Evolutionary conservation across 2,797 vertebrate species (phyloP).

Genomic region (Podarcis lilfordi): DNA sequence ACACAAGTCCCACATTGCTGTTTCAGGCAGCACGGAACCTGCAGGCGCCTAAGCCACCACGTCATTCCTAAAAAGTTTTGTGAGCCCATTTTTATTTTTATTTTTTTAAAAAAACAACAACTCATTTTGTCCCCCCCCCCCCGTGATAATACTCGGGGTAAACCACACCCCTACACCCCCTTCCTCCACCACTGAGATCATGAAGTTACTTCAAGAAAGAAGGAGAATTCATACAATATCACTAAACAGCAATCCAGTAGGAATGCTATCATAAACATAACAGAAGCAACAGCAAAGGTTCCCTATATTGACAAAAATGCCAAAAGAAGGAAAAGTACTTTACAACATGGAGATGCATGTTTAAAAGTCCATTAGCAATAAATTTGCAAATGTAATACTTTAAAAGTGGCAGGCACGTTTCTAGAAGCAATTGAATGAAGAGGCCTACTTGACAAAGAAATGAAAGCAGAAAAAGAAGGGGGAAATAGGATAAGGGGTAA

Average conservation of each 20-base stretch:
- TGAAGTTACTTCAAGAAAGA: too few relatives aligned
- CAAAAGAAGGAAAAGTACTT: slow-evolving; percentile 36
- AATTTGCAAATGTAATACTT: slow-evolving; percentile 52
- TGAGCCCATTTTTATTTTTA: too few relatives aligned
- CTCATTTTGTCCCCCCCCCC: too few relatives aligned
- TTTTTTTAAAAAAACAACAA: too few relatives aligned
- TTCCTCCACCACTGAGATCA: too few relatives aligned
- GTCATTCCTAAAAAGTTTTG: too few relatives aligned
- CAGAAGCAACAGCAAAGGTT: slow-evolving; percentile 40
- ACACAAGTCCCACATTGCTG: too few relatives aligned
- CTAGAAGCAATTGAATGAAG: slow-evolving; percentile 55
- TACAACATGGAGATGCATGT: slow-evolving; percentile 49
- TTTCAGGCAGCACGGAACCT: too few relatives aligned
- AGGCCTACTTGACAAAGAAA: slow-evolving; percentile 57
- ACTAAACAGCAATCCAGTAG: not conserved
- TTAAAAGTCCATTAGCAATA: slow-evolving; percentile 58
- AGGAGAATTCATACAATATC: too few relatives aligned
- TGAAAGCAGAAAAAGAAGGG: slow-evolving; percentile 32
- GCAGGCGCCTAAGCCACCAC: too few relatives aligned
- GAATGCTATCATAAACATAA: slow-evolving; percentile 35
- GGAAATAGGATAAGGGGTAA: slow-evolving; percentile 39
- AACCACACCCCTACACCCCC: too few relatives aligned
- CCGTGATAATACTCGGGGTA: too few relatives aligned
- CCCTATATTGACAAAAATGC: slow-evolving; percentile 37
- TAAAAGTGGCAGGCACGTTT: slow-evolving; percentile 42